Conservation (phyloP, 1,140 invertebrate species). For the Periplaneta americana region DNA sequence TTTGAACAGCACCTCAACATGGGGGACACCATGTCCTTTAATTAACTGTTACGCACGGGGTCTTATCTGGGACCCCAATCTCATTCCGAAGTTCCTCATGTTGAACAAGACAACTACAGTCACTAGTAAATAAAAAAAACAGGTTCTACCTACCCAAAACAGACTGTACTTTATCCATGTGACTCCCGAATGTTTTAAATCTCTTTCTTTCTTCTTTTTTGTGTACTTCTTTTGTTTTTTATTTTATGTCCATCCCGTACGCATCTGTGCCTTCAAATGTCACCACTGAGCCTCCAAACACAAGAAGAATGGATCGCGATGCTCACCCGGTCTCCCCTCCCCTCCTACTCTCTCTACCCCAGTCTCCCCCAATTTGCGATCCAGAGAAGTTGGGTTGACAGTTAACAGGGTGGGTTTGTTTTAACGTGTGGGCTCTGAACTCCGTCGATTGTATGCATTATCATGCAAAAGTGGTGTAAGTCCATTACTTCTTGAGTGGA, state of each 20-base stretch:
- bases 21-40: neutral
- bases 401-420: neutral
- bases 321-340: neutral
- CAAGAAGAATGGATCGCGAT: neutral
- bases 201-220: neutral
- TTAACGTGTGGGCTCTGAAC: neutral
- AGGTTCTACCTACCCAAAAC: neutral
- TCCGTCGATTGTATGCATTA: neutral
- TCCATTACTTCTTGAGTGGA: neutral
- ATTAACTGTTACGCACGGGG: neutral
- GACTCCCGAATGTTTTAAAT: neutral
- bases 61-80: neutral
- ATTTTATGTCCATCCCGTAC: neutral
- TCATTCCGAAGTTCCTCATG: neutral
- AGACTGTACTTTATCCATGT: neutral
- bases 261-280: neutral
- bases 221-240: no score
- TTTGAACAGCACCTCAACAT: neutral
- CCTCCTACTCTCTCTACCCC: neutral
- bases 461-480: neutral
- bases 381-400: neutral
- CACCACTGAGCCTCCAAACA: neutral
- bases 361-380: neutral
- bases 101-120: neutral
- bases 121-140: neutral